Base-by-base conservation (phyloP, 1,140 invertebrate species). In the Anastrepha obliqua region DNA sequence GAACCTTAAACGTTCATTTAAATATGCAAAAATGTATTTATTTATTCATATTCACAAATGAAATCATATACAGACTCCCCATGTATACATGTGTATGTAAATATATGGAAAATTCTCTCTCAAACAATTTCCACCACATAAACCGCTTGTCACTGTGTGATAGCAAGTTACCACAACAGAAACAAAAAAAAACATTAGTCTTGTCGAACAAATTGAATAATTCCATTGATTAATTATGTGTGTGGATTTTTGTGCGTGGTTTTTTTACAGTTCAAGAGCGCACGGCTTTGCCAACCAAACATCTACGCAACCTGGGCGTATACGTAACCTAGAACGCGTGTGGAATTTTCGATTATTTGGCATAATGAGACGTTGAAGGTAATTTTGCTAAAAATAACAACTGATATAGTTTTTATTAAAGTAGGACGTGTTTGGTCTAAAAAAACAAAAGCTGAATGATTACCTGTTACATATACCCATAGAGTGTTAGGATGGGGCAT, bases 321-420 rank as follows among this genome's bases (percentile, higher is more conserved):
- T 74, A 74, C 67, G 67, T 17, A 74, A 74, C 67, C 67, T 74
- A 74, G 67, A 74, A 74, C 67, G 67, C 67, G 42, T 39, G 42
- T n/a, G 67, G 67, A 74, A 74, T 74, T 74, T 74, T 74, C 3
- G 17, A n/a, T 47, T 74, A 7, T 2, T 74, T 15, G 44, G 67
- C 11, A 29, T 39, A 4, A 42, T 8, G 15, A 0, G 42, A 8
- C 67, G 13, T 5, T 15, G 67, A 74, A 67, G 67, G 42, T n/a
- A 3, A 74, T 42, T 42, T 11, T 9, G 8, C 39, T 67, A 11
- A 67, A 67, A 39, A 44, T 67, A 29, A 3, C 9, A 42, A 67
- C 29, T 42, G 20, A 67, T 67, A 42, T 20, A 67, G 65, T 39
- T 29, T 29, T 29, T 29, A 29, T 29, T 29, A 0, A 29, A 29